Evolutionary conservation across 2,888 invertebrate species (phyloP).

Genomic region (Aphrophora alni): DNA sequence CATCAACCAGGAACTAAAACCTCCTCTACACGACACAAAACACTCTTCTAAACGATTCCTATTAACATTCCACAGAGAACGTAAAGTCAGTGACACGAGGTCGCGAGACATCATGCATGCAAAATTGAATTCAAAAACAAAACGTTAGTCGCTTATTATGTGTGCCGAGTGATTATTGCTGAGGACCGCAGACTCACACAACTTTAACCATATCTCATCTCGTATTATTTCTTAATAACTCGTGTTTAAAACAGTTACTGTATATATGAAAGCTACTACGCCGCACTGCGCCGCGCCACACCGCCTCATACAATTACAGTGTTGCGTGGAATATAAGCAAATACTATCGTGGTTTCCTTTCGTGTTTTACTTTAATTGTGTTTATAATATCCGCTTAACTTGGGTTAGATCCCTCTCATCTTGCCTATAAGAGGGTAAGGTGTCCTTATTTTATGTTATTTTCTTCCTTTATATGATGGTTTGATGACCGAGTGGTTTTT

Average conservation of each 20-base stretch:
- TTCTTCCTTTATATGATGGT: no score
- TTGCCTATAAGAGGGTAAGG: no score
- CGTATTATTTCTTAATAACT: neutral
- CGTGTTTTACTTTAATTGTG: neutral
- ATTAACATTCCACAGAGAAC: neutral
- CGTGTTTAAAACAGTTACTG: neutral
- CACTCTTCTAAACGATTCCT: neutral
- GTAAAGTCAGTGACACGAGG: neutral
- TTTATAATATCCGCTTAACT: neutral
- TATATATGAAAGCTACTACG: no score
- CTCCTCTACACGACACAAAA: neutral
- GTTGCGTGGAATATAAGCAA: neutral
- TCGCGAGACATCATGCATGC: slow-evolving; percentile 6
- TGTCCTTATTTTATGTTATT: no score
- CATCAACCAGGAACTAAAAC: neutral
- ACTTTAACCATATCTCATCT: neutral
- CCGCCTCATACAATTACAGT: neutral
- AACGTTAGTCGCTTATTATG: neutral
- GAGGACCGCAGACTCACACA: neutral
- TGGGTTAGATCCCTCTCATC: no score
- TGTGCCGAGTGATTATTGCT: neutral
- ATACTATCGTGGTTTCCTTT: neutral
- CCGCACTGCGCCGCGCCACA: neutral
- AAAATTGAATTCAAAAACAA: slow-evolving; percentile 9
- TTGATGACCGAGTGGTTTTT: no score